Base-by-base conservation (phyloP, 2,888 invertebrate genomes). In the Meganola albula region DNA sequence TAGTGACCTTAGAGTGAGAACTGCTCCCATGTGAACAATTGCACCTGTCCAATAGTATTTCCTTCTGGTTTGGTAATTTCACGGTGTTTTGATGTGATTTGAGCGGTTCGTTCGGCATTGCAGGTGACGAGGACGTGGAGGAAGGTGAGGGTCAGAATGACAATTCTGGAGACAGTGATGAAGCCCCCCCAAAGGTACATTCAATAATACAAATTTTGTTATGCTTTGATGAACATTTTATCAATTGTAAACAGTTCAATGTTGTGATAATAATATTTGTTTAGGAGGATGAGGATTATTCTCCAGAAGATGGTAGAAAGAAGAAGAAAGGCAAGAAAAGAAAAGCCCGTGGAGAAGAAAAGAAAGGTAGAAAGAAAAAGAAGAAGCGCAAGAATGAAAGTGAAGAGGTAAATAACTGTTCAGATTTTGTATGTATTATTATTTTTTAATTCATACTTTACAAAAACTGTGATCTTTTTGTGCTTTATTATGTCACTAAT, bases 281-380 rank as follows among this genome's bases (percentile, higher is more conserved):
- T 26, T 48, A 95, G 73, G 95, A 94, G 67, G 94, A 95, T 73
- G 95, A 95, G 58, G 95, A 95, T 71, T 94, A 93, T 55, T 94
- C 94, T 45, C 93, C 92, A 32, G 95, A 95, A 65, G 94, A 93
- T 77, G 89, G 89, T 29, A 90, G 93, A 57, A 94, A 94, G 75
- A 94, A 95, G 82, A 97, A 97, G 68, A 96, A 97, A 62, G 96
- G 96, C 12, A 97, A 97, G 75, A 98, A 98, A 71, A 90, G 97
- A 64, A 97, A 96, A 86, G 94, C 93, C 31, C 90, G 92, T 57
- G 93, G 95, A 58, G 96, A 96, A 71, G 93, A 94, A 36, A 95
- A 96, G 74, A 96, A 95, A 66, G 96, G 95, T 50, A 95, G 95
- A 73, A 95, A 96, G 82, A 95, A 96, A 83, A 96, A 96, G 90